Conservation (phyloP, 2,888 invertebrate genomes). For the Lasioglossum villosulum region DNA sequence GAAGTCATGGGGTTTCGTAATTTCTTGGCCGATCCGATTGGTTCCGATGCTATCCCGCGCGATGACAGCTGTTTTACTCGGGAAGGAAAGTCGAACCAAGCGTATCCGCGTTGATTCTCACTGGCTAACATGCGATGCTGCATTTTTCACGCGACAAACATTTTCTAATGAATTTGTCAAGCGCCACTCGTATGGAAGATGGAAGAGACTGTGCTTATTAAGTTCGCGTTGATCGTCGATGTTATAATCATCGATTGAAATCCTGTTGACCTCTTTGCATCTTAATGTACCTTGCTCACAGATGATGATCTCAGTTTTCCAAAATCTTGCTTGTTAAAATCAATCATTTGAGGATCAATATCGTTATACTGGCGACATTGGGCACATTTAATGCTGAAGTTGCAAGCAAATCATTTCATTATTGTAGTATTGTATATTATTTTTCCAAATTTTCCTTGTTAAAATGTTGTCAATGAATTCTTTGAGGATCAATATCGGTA, state of each 20-base stretch:
- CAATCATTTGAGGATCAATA: too few relatives aligned
- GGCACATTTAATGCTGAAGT: too few relatives aligned
- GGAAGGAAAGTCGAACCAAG: slow-evolving; percentile 6
- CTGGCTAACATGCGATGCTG: background rate
- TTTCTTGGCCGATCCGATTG: slow-evolving; percentile 43
- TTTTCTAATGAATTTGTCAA: background rate
- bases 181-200: background rate
- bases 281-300: background rate
- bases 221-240: background rate
- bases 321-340: too few relatives aligned
- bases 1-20: slow-evolving; percentile 49
- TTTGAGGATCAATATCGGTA: too few relatives aligned
- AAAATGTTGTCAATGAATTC: too few relatives aligned
- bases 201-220: background rate
- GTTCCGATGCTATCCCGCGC: slow-evolving; percentile 26
- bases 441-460: background rate
- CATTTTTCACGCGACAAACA: background rate
- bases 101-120: background rate
- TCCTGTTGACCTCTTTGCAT: slow-evolving; percentile 1
- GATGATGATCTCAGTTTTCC: background rate
- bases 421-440: background rate
- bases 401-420: too few relatives aligned
- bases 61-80: slow-evolving; percentile 50
- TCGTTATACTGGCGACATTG: too few relatives aligned
- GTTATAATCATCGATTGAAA: background rate